Base-by-base conservation (phyloP, 2,888 invertebrate genomes). In the Cerastis leucographa region DNA sequence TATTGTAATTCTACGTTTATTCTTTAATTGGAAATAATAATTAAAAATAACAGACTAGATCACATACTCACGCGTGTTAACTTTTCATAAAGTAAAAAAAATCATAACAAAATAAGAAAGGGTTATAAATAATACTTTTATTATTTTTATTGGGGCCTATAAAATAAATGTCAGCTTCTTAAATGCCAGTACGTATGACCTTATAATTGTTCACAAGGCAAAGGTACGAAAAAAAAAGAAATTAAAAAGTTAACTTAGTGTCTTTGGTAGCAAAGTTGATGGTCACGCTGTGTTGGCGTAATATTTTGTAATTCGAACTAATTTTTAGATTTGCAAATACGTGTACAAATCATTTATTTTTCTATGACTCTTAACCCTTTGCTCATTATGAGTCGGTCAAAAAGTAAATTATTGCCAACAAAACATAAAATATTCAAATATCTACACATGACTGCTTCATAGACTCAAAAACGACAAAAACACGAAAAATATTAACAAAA, bases 81-180 rank as follows among this genome's bases (percentile, higher is more conserved):
- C 6, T 42, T 14, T 64, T 25, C 46, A 71, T 84, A 76, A 76
- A 80, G 59, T 67, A 66, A 71, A 59, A 71, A 79, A 84, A 86
- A 87, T 86, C 83, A 78, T 83, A 76, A 83, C 85, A 81, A 85
- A 76, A 78, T 84, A 81, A 35, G 68, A 85, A 81, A 76, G 62
- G 44, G 11, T 25, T 46, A 44, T 66, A 54, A 42, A 76, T 29
- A 68, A 12, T 56, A 70, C 64, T 56, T 71, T 81, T 76, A 78
- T 81, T 82, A 75, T 71, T 81, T 76, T 86, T 85, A 76, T 78
- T 78, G 71, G 40, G 46, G 40, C 61, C 73, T 72, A 72, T 84
- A 77, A 75, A 84, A 81, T 75, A 71, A 85, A 85, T 85, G 85
- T 77, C 85, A 84, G 64, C 61, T 67, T 70, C 40, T 74, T 81